Conservation (phyloP, 2,113 vertebrate species). For the Neodontobutis hainanensis region DNA sequence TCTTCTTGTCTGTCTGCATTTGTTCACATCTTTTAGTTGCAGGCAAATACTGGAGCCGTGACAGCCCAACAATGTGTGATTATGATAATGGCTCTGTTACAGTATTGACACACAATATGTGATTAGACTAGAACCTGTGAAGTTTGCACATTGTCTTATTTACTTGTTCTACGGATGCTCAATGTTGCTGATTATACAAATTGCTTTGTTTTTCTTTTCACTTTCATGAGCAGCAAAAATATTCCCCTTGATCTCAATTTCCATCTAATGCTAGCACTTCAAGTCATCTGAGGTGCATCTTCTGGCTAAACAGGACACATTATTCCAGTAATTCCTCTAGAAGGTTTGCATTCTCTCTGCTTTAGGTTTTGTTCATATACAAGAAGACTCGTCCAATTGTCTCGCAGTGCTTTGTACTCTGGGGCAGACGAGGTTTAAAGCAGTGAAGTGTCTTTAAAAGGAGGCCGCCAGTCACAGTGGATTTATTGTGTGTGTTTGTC, state of each 20-base stretch:
- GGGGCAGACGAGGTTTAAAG: conserved; percentile 38
- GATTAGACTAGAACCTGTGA: conserved; percentile 1
- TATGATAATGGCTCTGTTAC: background rate
- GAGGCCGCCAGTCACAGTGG: conserved; percentile 59
- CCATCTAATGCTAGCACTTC: no score
- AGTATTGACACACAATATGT: background rate
- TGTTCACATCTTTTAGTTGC: conserved; percentile 8
- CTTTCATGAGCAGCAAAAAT: no score
- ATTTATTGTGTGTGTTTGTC: conserved; percentile 63
- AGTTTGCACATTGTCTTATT: conserved; percentile 10
- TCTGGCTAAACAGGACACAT: no score
- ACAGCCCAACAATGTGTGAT: background rate
- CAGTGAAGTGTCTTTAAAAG: conserved; percentile 47
- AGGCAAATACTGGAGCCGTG: conserved; percentile 3
- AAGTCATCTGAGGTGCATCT: no score
- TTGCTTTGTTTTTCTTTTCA: no score
- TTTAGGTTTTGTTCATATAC: conserved; percentile 22
- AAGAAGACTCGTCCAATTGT: conserved; percentile 35
- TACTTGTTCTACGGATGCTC: background rate
- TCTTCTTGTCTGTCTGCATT: conserved; percentile 10
- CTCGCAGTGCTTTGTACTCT: conserved; percentile 20
- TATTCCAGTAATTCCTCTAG: no score
- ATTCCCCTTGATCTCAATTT: no score
- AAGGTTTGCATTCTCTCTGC: background rate
- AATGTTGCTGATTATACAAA: background rate